Conservation (phyloP, 2,888 invertebrate species). For the Hololepta plana region DNA sequence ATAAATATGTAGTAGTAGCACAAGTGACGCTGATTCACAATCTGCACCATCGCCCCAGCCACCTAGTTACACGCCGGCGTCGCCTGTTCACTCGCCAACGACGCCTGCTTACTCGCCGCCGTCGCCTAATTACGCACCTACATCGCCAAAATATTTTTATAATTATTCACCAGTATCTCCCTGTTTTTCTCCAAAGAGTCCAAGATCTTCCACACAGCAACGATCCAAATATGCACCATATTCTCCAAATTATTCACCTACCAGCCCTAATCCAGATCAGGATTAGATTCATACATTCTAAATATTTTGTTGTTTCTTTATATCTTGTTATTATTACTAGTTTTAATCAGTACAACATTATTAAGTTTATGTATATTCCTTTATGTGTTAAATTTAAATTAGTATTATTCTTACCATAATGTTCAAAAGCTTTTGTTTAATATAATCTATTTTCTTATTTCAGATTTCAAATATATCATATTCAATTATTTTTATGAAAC, state of each 20-base stretch:
- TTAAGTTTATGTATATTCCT: no score
- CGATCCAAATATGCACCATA: conserved; percentile 57
- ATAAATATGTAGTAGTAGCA: no score
- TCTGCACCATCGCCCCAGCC: conserved; percentile 34
- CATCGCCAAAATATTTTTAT: conserved; percentile 59
- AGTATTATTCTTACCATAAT: no score
- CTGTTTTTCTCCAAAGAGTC: conserved; percentile 59
- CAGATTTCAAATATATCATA: no score
- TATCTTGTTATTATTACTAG: not conserved
- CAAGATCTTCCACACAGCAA: conserved; percentile 51
- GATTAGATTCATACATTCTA: conserved; percentile 11
- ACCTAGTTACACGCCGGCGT: conserved; percentile 36
- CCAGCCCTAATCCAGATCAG: conserved; percentile 39
- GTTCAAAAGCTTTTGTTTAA: no score
- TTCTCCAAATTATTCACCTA: conserved; percentile 51
- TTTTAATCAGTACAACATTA: not conserved
- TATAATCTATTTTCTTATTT: no score
- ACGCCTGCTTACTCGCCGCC: conserved; percentile 66
- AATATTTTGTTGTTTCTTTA: not conserved
- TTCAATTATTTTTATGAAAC: no score
- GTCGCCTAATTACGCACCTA: conserved; percentile 68
- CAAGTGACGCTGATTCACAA: no score
- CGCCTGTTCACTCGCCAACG: conserved; percentile 39
- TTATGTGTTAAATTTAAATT: no score
- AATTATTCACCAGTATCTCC: conserved; percentile 72